Base-by-base conservation (phyloP, 1,140 invertebrate genomes). In the Brachionus calyciflorus region DNA sequence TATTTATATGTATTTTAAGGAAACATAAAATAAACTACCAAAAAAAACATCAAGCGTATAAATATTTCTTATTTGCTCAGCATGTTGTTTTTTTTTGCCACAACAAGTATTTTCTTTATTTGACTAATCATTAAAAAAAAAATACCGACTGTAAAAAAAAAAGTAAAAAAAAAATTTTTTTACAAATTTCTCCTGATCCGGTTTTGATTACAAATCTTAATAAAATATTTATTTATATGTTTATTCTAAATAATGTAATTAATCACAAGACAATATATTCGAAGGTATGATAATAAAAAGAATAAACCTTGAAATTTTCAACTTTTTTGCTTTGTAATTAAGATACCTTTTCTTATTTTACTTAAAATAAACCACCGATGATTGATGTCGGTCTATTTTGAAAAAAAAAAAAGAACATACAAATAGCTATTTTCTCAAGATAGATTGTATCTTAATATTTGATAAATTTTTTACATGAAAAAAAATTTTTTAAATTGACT, bases 11-110 rank as follows among this genome's bases (percentile, higher is more conserved):
- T n/a, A n/a, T n/a, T n/a, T n/a, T n/a, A n/a, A 55, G 53, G 53
- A 55, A 55, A 55, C 53, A 28, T 24, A 28, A 37, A 60, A 60
- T 37, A 37, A 33, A 37, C 37, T 33, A 60, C 28, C 33, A 37
- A 28, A 60, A 60, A 37, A 19, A 60, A 60, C 55, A 60, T 33
- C 55, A 60, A 60, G 55, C 55, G 55, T 60, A 33, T 60, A 37
- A 33, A 60, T 33, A 60, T 60, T 33, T 60, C 30, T 60, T 60
- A 60, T 60, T 60, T 60, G 55, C 55, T 60, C 55, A 60, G 55
- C 55, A 60, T 60, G 55, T 60, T 60, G 33, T 60, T n/a, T n/a
- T n/a, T n/a, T n/a, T n/a, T n/a, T n/a, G n/a, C n/a, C n/a, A n/a
- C 55, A 60, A 30, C 55, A 60, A 60, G 28, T 60, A 60, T 60